Conservation (phyloP, 1,140 invertebrate genomes). For the Leptinotarsa undecemlineata region DNA sequence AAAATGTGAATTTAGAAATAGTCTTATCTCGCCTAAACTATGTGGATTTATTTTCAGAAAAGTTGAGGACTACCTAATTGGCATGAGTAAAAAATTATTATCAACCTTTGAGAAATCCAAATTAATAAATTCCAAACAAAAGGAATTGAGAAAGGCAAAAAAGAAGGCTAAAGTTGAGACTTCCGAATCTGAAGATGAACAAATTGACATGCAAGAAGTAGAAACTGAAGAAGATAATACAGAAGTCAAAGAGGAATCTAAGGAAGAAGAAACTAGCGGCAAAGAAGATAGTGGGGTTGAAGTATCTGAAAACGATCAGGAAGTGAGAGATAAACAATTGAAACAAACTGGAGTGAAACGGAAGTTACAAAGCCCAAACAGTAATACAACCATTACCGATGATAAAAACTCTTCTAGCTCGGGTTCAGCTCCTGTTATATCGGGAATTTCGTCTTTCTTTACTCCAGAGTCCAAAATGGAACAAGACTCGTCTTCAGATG, state of each 20-base stretch:
- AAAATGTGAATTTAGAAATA: too few species aligned
- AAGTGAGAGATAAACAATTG: neutral
- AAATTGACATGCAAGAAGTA: neutral
- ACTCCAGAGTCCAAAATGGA: slow-evolving; percentile 34
- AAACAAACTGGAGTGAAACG: neutral
- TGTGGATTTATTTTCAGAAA: slow-evolving; percentile 25
- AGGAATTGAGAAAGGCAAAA: neutral
- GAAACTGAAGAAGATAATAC: slow-evolving; percentile 4
- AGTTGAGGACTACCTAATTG: slow-evolving; percentile 49
- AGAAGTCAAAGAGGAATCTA: neutral
- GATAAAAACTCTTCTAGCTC: neutral
- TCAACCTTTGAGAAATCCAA: slow-evolving; percentile 28
- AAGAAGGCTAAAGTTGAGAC: neutral
- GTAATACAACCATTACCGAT: neutral
- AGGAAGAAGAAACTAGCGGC: slow-evolving; percentile 52
- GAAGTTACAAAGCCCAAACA: neutral
- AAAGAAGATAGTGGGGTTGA: slow-evolving; percentile 11
- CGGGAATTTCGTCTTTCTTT: slow-evolving; percentile 35
- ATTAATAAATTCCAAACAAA: slow-evolving; percentile 1
- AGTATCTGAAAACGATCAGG: neutral
- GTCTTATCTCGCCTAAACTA: too few species aligned
- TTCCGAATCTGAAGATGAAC: slow-evolving; percentile 24
- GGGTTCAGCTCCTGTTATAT: neutral
- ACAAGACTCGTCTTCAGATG: slow-evolving; percentile 25
- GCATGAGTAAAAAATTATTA: slow-evolving; percentile 50